phyloP scores from a whole-genome alignment of 2,888 invertebrate species.

The Orthosia cruda region DNA sequence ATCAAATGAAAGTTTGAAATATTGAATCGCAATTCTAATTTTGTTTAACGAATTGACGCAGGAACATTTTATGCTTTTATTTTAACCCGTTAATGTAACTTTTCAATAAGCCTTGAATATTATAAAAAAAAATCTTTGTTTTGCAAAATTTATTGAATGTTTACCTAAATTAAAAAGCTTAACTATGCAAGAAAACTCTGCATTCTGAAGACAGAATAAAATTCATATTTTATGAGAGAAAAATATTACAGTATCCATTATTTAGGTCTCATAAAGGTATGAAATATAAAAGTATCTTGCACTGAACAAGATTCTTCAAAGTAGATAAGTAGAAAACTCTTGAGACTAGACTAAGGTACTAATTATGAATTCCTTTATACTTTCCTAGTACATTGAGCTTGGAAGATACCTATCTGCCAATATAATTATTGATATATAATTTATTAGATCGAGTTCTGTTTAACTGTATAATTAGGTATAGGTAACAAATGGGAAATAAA shows the following conservation, averaged over 20 bases:
- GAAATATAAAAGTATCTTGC: not conserved
- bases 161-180: not conserved
- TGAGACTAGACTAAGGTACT: not conserved
- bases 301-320: not conserved
- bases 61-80: no score
- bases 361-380: not conserved
- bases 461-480: not conserved
- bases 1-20: conserved; percentile 78
- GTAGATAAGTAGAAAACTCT: not conserved
- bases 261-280: not conserved
- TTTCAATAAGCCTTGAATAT: conserved; percentile 39
- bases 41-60: conserved; percentile 67
- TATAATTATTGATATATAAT: not conserved
- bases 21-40: conserved; percentile 78
- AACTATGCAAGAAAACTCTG: not conserved
- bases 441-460: no score
- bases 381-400: not conserved
- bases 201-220: not conserved
- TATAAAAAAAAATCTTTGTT: conserved; percentile 24
- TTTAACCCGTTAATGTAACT: conserved; percentile 48
- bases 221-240: not conserved
- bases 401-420: not conserved
- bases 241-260: not conserved
- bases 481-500: not conserved
- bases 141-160: conserved; percentile 29